These are phyloP conservation scores for Microtus oregoni DNA, from an alignment of 2,113 vertebrate genomes.

Conservation along the genomic window DNA sequence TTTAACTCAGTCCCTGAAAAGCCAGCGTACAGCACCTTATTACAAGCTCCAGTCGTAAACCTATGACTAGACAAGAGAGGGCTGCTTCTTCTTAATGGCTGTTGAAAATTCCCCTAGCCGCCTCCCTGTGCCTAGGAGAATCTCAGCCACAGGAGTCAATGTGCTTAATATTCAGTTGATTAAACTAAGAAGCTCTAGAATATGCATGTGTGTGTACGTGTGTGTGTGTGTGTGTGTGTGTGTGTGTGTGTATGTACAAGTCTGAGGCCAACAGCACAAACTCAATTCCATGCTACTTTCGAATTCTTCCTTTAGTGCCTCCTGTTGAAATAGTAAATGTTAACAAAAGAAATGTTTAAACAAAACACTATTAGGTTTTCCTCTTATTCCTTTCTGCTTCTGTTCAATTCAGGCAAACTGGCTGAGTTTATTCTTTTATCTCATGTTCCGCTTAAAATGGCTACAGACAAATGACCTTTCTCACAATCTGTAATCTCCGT, in stretches of 20 bases:
- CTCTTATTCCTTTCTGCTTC: constrained; percentile 63
- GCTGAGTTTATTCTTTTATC: background rate
- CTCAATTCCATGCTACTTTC: constrained; percentile 54
- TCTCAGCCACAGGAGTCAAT: background rate
- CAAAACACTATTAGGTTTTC: constrained; percentile 71
- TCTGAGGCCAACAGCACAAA: constrained; percentile 59
- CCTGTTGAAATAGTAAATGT: constrained; percentile 77
- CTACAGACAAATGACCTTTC: constrained; percentile 74
- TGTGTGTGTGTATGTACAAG: constrained; percentile 44
- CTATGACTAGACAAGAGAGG: background rate
- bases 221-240: background rate
- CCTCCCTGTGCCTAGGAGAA: background rate
- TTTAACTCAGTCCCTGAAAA: background rate
- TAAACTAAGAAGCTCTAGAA: background rate
- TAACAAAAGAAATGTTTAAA: constrained; percentile 82
- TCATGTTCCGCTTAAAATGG: constrained; percentile 64
- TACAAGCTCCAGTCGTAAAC: background rate
- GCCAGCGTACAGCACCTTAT: background rate
- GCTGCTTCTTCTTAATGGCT: background rate
- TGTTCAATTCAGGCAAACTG: constrained; percentile 74
- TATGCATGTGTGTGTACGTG: constrained; percentile 15
- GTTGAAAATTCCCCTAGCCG: background rate
- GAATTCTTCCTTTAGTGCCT: constrained; percentile 67
- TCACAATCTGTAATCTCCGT: constrained; percentile 69
- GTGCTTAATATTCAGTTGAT: constrained; percentile 11